A percentile compares a stretch with the other conserved stretches of the same genome.
Conservation (phyloP, 2,113 vertebrate genomes). For the Bubalus kerabau region DNA sequence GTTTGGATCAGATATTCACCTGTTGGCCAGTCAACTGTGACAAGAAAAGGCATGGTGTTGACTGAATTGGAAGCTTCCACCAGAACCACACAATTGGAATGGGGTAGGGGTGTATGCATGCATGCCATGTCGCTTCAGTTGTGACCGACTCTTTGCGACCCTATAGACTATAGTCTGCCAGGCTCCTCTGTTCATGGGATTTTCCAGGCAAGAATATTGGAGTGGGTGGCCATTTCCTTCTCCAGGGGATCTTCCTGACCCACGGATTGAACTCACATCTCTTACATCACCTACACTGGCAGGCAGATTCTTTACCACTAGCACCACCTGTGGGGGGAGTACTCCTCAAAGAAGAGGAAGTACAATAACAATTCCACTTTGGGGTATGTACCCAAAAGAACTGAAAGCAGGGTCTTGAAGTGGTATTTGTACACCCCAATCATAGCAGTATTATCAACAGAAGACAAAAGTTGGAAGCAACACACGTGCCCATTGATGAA, state of each 20-base stretch:
- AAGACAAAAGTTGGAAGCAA: background rate
- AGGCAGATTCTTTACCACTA: background rate
- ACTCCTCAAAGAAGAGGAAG: background rate
- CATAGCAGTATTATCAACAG: background rate
- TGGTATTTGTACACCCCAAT: background rate
- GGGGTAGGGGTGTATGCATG: background rate
- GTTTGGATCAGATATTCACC: background rate
- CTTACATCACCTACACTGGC: background rate
- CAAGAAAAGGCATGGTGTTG: background rate
- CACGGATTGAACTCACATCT: background rate
- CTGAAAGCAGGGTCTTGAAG: background rate
- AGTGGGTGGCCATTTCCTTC: background rate
- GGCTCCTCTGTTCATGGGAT: background rate
- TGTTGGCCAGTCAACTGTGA: background rate
- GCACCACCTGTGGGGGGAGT: background rate
- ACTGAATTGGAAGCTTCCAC: background rate
- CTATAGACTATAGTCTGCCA: background rate
- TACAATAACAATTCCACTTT: background rate
- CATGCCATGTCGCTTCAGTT: background rate
- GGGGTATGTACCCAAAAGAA: background rate
- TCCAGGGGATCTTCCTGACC: background rate
- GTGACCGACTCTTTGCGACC: rapidly evolving
- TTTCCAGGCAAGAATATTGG: background rate
- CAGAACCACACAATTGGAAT: background rate
- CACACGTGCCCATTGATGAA: background rate